Base-by-base conservation (phyloP, 2,113 vertebrate species). In the Brachyistius frenatus region DNA sequence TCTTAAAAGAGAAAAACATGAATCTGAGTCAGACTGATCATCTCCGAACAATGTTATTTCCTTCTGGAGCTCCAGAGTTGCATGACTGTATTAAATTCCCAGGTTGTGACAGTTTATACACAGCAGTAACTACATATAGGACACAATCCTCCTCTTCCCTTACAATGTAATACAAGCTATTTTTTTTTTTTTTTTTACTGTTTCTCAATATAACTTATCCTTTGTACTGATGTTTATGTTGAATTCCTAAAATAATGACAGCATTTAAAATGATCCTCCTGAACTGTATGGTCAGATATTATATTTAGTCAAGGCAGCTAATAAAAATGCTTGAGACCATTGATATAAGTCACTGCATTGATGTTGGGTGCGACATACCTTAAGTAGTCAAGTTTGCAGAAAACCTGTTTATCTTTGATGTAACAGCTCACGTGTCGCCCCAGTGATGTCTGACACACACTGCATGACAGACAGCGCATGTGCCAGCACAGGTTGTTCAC, bases 341-440 rank as follows among this genome's bases (percentile, higher is more conserved):
- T 41, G 39, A 41, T 41, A 5, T 41, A 7, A 23, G 23, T 23
- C 23, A 23, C 23, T 23, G 23, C 23, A 23, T 23, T 23, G 30
- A 13, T 23, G 16, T 8, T 37, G 16, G 1, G 5, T 36, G 15
- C 5, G 30, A 36, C 44, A 33, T 95, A 99, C 98, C 98, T 97
- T 94, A 99, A 99, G 91, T 99, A 99, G 92, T 99, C 98, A 0
- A 99, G 96, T 93, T 99, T 99, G 93, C 98, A 99, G 93, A 97
- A 99, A 73, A 99, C 96, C 76, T 99, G 97, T 89, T 96, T 96
- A 49, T 99, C 98, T 94, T 98, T 99, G 84, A 99, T 97, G 65
- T 97, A 99, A 88, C 98, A 99, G 94, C 97, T 99, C 30, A 97
- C 97, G 5, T 99, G 98, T 37, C 97, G 95, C 69, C 98, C 97